Evolutionary conservation across 2,797 vertebrate genomes (phyloP).

Genomic region (Silurus aristotelis): DNA sequence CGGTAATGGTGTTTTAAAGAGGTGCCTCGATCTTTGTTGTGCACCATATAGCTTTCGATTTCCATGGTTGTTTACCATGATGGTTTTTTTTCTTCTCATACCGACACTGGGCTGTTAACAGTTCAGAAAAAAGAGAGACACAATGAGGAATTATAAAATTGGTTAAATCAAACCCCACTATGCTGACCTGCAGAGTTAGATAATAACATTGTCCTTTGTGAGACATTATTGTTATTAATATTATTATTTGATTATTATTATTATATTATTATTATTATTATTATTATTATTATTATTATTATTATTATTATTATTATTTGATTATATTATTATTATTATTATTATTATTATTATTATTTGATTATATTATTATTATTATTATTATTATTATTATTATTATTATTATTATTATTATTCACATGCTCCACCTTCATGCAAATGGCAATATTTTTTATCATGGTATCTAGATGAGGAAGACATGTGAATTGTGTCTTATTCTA

Average conservation of each 20-base stretch:
- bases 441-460: slow-evolving; percentile 44
- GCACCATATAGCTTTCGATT: slow-evolving; percentile 59
- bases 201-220: slow-evolving; percentile 35
- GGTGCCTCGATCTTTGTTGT: slow-evolving; percentile 61
- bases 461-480: background rate
- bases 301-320: background rate
- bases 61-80: slow-evolving; percentile 44
- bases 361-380: background rate
- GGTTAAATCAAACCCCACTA: slow-evolving; percentile 58
- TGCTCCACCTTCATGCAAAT: slow-evolving; percentile 52
- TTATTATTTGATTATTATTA: slow-evolving; percentile 4
- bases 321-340: background rate
- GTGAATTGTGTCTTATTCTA: background rate
- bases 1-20: slow-evolving; percentile 50
- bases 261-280: background rate
- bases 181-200: slow-evolving; percentile 47
- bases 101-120: slow-evolving; percentile 1
- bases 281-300: slow-evolving; percentile 33
- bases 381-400: slow-evolving; percentile 33
- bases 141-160: slow-evolving; percentile 32
- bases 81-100: background rate
- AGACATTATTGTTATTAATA: slow-evolving; percentile 27
- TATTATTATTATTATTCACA: slow-evolving; percentile 34
- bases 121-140: slow-evolving; percentile 40
- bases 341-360: too few species aligned